These are phyloP conservation scores for Vicugna pacos DNA, from an alignment of 2,113 vertebrate species.

Conservation along the genomic window DNA sequence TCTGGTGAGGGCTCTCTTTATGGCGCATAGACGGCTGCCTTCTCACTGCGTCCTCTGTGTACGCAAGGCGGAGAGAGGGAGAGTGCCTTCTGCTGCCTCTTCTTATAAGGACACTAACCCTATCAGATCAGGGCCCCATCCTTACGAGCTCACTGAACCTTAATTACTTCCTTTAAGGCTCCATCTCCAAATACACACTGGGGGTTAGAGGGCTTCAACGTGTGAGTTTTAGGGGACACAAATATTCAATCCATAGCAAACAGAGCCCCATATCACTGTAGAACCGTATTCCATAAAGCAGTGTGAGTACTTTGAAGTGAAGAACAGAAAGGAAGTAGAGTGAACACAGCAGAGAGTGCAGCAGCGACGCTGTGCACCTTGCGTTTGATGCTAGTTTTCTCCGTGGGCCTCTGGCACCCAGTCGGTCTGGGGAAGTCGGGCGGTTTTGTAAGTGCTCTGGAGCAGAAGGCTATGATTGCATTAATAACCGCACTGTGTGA, in stretches of 20 bases:
- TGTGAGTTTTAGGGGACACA: neutral
- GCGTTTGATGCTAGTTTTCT: neutral
- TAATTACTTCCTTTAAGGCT: neutral
- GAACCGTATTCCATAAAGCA: neutral
- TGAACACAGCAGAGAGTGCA: neutral
- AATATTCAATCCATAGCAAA: neutral
- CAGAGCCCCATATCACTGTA: neutral
- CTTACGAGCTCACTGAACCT: neutral
- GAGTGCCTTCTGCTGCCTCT: neutral
- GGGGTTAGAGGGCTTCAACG: neutral
- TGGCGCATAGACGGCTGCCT: neutral
- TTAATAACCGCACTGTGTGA: constrained; percentile 70
- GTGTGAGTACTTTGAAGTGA: neutral
- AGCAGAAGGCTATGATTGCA: constrained; percentile 70
- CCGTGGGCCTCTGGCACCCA: neutral
- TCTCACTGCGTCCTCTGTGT: neutral
- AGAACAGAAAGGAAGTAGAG: neutral
- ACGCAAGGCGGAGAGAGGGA: neutral
- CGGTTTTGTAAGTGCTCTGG: constrained; percentile 54
- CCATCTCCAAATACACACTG: neutral
- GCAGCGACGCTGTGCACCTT: neutral
- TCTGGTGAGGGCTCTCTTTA: neutral
- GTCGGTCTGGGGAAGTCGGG: constrained; percentile 40
- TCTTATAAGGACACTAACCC: neutral
- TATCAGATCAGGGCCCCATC: neutral